Percentiles rank a stretch among this genome's conserved stretches.
phyloP scores from a whole-genome alignment of 2,113 vertebrate species.

The Microcebus tavaratra region DNA sequence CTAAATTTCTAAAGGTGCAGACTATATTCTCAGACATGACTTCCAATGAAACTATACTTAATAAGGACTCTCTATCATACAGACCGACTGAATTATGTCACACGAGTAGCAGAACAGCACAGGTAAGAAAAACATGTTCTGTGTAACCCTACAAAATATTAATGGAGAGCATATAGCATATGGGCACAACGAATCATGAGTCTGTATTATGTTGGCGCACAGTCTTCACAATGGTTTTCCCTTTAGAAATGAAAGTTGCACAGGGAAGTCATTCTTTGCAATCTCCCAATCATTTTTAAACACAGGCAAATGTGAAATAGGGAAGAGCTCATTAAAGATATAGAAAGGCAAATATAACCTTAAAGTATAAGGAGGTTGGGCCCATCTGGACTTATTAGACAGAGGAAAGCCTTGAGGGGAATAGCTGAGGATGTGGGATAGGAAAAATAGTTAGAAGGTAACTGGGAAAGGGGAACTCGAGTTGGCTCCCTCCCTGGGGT shows the following conservation, averaged over 20 bases:
- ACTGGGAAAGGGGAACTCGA: conserved; percentile 58
- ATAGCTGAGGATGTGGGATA: conserved; percentile 26
- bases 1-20: conserved; percentile 34
- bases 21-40: conserved; percentile 50
- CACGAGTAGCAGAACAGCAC: conserved; percentile 37
- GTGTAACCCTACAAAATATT: conserved; percentile 18
- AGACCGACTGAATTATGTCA: conserved; percentile 32
- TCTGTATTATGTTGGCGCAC: background rate
- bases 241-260: conserved; percentile 59
- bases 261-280: conserved; percentile 39
- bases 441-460: conserved; percentile 67
- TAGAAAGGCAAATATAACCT: conserved; percentile 58
- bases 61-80: conserved; percentile 35
- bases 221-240: conserved; percentile 35
- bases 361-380: conserved; percentile 56
- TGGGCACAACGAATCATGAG: background rate
- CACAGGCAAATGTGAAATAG: conserved; percentile 37
- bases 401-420: conserved; percentile 67
- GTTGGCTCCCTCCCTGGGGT: conserved; percentile 60
- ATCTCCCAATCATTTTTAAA: conserved; percentile 59
- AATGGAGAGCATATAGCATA: conserved; percentile 24
- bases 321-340: conserved; percentile 62
- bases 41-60: conserved; percentile 51
- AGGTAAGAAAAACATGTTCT: conserved; percentile 34
- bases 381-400: conserved; percentile 67